Percentiles rank a stretch among this genome's conserved stretches.
Conservation (phyloP, 2,113 vertebrate genomes). For the Podarcis cretensis region DNA sequence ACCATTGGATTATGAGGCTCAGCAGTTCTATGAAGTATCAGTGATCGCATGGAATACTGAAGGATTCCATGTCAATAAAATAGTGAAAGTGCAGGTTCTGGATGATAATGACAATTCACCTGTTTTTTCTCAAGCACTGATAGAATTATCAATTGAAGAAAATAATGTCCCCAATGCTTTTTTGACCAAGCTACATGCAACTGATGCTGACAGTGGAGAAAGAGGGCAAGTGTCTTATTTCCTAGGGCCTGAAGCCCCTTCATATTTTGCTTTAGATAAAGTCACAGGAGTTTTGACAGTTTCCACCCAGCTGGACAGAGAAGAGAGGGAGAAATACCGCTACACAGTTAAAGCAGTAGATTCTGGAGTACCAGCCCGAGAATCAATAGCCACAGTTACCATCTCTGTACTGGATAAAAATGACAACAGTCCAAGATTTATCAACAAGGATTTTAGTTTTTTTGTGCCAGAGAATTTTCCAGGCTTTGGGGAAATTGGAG, state of each 20-base stretch:
- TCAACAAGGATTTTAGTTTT: conserved; percentile 99
- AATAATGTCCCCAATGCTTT: conserved; percentile 92
- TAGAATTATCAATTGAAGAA: conserved; percentile 92
- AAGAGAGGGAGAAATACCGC: conserved; percentile 94
- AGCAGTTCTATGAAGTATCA: conserved; percentile 86
- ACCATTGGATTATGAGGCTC: conserved; percentile 89
- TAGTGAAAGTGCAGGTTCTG: conserved; percentile 87
- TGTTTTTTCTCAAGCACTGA: conserved; percentile 86
- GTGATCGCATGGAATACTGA: conserved; percentile 84
- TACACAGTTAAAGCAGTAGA: conserved; percentile 93
- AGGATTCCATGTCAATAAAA: conserved; percentile 82
- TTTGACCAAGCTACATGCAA: conserved; percentile 88
- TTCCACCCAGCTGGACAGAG: conserved; percentile 89
- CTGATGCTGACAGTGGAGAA: conserved; percentile 89
- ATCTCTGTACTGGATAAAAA: conserved; percentile 94
- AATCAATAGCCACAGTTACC: conserved; percentile 90
- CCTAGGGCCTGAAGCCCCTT: conserved; percentile 89
- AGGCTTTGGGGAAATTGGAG: conserved; percentile 94
- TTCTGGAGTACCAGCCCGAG: conserved; percentile 87
- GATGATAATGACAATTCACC: conserved; percentile 97
- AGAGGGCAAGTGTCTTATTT: conserved; percentile 89
- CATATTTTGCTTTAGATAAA: conserved; percentile 87
- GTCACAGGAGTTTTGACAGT: conserved; percentile 90
- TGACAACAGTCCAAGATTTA: conserved; percentile 96
- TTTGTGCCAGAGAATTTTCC: conserved; percentile 98